phyloP scores from a whole-genome alignment of 2,113 vertebrate genomes.

The Gorsachius goisagi region DNA sequence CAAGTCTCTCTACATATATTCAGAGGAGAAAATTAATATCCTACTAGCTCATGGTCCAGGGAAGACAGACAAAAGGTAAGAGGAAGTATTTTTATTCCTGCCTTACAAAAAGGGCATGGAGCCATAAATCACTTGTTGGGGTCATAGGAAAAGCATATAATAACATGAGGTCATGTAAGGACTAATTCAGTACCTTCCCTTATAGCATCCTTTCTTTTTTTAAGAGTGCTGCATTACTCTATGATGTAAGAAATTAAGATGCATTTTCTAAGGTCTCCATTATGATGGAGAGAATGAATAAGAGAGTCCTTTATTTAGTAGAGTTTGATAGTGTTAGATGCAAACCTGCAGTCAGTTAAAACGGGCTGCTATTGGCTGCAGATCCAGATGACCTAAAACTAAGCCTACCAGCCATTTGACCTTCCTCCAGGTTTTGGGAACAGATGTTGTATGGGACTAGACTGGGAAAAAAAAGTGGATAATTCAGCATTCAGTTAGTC shows the following conservation, averaged over 20 bases:
- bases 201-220: not conserved
- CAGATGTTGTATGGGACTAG: not conserved
- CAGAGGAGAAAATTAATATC: not conserved
- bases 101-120: not conserved
- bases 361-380: not conserved
- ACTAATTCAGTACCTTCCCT: not conserved
- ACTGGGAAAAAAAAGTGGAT: not conserved
- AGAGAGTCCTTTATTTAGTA: not conserved
- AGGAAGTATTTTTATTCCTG: not conserved
- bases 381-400: not conserved
- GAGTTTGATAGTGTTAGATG: too few species aligned
- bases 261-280: not conserved
- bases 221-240: not conserved
- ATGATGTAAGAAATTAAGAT: not conserved
- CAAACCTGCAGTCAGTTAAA: not conserved
- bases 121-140: not conserved
- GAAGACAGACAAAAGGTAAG: not conserved
- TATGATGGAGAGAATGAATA: not conserved
- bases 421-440: not conserved
- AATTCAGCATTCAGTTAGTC: not conserved
- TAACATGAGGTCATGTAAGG: not conserved
- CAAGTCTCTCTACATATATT: not conserved
- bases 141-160: not conserved
- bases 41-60: not conserved
- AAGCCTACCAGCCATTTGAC: not conserved